phyloP scores from a whole-genome alignment of 2,113 vertebrate species.

The Semnopithecus entellus region DNA sequence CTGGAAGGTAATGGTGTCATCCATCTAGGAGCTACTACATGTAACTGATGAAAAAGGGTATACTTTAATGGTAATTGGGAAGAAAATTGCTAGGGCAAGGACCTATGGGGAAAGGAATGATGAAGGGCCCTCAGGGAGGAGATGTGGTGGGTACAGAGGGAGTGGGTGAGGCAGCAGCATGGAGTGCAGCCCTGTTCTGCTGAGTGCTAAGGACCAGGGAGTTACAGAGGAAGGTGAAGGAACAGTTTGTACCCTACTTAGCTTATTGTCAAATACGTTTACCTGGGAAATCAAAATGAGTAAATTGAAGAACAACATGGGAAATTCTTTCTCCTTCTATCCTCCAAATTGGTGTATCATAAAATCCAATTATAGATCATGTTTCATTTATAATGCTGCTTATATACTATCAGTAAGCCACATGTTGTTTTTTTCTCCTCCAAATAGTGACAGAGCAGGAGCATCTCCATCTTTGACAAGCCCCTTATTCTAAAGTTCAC shows the following conservation, averaged over 20 bases:
- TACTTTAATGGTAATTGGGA: neutral
- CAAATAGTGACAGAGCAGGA: neutral
- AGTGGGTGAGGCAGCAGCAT: neutral
- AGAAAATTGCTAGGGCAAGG: neutral
- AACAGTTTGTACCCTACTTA: neutral
- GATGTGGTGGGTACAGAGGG: too few relatives aligned
- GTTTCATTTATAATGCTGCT: neutral
- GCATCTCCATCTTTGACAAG: too few relatives aligned
- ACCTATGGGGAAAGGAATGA: neutral
- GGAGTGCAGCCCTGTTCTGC: neutral
- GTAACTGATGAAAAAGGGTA: neutral
- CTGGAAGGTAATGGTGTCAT: neutral
- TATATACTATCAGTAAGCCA: neutral
- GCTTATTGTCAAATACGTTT: neutral
- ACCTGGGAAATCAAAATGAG: neutral
- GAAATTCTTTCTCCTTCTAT: neutral
- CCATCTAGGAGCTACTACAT: neutral
- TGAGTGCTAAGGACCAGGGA: neutral
- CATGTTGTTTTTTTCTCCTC: neutral
- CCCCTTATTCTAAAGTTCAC: too few relatives aligned
- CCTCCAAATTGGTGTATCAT: neutral
- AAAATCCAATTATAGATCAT: neutral
- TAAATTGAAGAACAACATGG: neutral
- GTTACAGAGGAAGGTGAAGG: neutral
- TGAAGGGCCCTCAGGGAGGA: neutral